phyloP scores from a whole-genome alignment of 2,797 vertebrate genomes.

The Garrulus glandarius region DNA sequence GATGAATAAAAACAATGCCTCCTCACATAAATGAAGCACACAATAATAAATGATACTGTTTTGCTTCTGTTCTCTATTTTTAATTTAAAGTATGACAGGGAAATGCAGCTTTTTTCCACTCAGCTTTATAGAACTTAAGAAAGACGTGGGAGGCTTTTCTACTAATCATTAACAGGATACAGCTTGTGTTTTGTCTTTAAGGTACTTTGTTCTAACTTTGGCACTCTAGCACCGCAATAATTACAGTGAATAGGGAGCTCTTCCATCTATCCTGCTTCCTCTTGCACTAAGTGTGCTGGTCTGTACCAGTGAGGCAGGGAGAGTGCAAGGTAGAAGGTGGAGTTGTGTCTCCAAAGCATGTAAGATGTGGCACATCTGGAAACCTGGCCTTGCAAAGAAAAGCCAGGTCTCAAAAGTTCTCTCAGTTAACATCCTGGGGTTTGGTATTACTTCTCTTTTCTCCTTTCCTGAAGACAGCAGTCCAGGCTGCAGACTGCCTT shows the following conservation, averaged over 20 bases:
- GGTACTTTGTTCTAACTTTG: not conserved
- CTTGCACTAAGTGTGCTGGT: not conserved
- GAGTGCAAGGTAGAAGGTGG: not conserved
- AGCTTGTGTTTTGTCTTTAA: not conserved
- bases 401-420: too few species aligned
- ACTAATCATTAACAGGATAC: not conserved
- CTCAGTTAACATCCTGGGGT: not conserved
- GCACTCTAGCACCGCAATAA: not conserved
- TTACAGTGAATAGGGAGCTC: not conserved
- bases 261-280: not conserved
- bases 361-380: not conserved
- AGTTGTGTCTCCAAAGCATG: not conserved
- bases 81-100: not conserved
- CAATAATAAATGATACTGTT: not conserved
- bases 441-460: not conserved
- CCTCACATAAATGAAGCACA: not conserved
- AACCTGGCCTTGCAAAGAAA: not conserved
- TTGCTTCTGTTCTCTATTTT: conserved; percentile 33
- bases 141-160: not conserved
- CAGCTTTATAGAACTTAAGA: not conserved
- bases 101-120: not conserved
- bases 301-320: not conserved
- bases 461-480: not conserved
- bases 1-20: not conserved
- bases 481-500: not conserved